Base-by-base conservation (phyloP, 1,140 invertebrate genomes). In the Heliconius eleuchia region DNA sequence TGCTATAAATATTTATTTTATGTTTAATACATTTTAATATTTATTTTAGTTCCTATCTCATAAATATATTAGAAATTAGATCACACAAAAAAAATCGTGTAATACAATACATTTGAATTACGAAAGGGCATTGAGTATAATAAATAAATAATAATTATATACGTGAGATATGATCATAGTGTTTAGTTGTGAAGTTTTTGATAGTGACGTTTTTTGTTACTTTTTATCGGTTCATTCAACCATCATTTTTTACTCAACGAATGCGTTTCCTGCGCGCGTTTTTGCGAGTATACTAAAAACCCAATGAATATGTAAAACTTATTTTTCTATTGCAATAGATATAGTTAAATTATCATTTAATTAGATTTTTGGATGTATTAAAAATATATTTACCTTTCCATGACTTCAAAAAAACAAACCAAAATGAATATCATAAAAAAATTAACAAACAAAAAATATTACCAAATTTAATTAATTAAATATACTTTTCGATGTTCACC, bases 261-360 rank as follows among this genome's bases (percentile, higher is more conserved):
- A 77, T 81, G 37, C 55, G 75, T 81, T 81, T 81, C 80, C 80
- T 77, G 80, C 37, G 50, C 52, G 34, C 73, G 19, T 52, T 42
- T 37, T 8, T 74, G 42, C 57, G 30, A 50, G 39, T 23, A 16
- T 77, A 34, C 60, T 77, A 19, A 75, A 30, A 81, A 77, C 72
- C 46, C 57, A 42, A 46, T 46, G 37, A 71, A 71, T 37, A 75
- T 74, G 39, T 46, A 16, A 46, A 13, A 37, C 34, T 46, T 46
- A 3, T 16, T 46, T 46, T 46, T 46, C 16, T 16, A 46, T 46
- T 37, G 34, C 34, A 37, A 37, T 6, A 37, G 34, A 4, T 46
- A 16, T 16, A 46, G 0, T 16, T 16, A 5, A 46, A 46, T 46
- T 46, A 46, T 16, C 42, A 16, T 13, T 11, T 13, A 46, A 13